Evolutionary conservation across 2,113 vertebrate genomes (phyloP).

Genomic region (Leucosticte australis): DNA sequence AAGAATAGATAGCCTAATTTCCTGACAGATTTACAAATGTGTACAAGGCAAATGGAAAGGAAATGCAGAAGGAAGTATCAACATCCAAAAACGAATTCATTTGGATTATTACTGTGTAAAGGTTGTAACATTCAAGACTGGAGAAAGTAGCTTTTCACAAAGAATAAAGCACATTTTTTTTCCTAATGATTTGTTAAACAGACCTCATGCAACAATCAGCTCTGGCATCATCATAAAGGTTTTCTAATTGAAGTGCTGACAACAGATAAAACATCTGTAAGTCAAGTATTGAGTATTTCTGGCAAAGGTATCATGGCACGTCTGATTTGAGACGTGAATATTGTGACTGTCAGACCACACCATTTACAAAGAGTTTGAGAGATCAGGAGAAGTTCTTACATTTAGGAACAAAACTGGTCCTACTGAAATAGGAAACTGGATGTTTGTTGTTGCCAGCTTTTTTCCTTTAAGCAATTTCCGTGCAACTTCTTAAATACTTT

Average conservation of each 20-base stretch:
- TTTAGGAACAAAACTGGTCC: neutral
- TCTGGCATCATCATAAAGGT: neutral
- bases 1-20: slow-evolving; percentile 19
- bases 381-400: neutral
- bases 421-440: neutral
- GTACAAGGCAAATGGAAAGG: slow-evolving; percentile 35
- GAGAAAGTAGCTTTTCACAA: slow-evolving; percentile 1
- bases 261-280: neutral
- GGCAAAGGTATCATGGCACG: neutral
- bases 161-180: neutral
- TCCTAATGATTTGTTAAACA: neutral
- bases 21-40: slow-evolving; percentile 31
- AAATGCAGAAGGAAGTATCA: neutral
- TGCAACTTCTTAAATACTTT: neutral
- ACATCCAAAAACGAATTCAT: neutral
- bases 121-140: neutral
- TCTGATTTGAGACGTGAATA: neutral
- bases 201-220: neutral
- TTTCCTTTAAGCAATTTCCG: neutral
- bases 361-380: neutral
- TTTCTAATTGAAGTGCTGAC: neutral
- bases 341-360: neutral
- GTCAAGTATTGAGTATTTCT: neutral
- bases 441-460: neutral
- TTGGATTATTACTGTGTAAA: neutral